These are phyloP conservation scores for Dermatemys mawii DNA, from an alignment of 2,113 vertebrate genomes.

Conservation along the genomic window DNA sequence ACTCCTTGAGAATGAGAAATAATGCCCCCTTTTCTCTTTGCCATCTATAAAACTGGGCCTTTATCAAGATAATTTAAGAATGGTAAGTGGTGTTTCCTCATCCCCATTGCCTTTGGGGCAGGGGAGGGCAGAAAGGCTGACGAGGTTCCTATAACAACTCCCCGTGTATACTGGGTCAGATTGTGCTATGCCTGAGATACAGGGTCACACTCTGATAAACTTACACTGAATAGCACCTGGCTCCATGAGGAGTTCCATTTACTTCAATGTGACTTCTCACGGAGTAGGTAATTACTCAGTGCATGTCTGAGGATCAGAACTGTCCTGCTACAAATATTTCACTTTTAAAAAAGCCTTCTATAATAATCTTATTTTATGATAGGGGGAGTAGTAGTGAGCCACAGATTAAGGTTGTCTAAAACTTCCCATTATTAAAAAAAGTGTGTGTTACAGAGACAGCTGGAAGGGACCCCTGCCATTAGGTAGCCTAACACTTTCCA, in stretches of 20 bases:
- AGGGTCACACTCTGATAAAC: background rate
- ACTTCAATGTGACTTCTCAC: background rate
- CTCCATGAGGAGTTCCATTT: background rate
- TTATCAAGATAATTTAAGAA: background rate
- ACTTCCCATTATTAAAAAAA: too few relatives aligned
- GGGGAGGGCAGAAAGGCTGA: background rate
- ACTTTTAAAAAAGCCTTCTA: background rate
- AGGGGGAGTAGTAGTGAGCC: background rate
- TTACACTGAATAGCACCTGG: background rate
- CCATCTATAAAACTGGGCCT: background rate
- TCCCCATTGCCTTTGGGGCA: background rate
- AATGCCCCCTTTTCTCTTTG: background rate
- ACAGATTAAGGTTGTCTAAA: too few relatives aligned
- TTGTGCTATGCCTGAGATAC: background rate
- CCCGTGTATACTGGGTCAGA: background rate
- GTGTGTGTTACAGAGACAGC: background rate
- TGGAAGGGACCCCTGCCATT: background rate
- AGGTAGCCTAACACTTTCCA: background rate
- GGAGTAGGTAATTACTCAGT: background rate
- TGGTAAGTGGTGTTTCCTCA: background rate
- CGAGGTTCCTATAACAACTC: background rate
- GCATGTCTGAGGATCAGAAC: background rate
- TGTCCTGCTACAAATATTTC: background rate
- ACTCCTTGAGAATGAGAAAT: conserved; percentile 7
- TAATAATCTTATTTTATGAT: background rate